Evolutionary conservation across 1,140 invertebrate genomes (phyloP), one percentile per base, ranked within the genome.

Genomic region (Magallana gigas): DNA sequence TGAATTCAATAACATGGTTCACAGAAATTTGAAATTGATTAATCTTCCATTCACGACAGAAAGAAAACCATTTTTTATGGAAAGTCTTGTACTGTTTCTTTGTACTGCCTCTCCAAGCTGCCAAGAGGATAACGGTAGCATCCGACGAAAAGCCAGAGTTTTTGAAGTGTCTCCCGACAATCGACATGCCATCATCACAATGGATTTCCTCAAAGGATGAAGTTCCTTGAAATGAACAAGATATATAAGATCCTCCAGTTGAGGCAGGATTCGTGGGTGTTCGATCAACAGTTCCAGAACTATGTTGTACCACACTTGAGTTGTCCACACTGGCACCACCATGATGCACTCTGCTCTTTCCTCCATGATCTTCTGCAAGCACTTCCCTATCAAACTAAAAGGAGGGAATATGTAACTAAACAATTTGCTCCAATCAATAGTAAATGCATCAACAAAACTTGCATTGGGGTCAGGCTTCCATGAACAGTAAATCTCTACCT

Each of bases 381-480:
- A 58, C 29, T 59, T 57, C 16, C 76, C 83, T 23, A 88, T 84
- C 58, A 90, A 48, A 48, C 83, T 89, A 60, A 90, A 91, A 57
- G 87, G 90, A 56, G 87, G 89, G 84, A 89, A 89, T 14, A 86
- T 16, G 71, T 89, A 90, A 76, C 36, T 36, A 36, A 36, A 23
- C 0, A 36, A 36, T 36, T 36, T 36, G 4, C 36, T 36, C 36
- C 36, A 36, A 36, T 36, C 36, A 36, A 36, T 36, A 36, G 36
- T 36, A 36, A 90, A 90, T 16, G 91, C 89, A 91, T 91, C 85
- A 56, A 91, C 60, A 64, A 80, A 81, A 1, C 18, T 56, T 18
- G 91, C 90, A 9, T 64, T 62, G 11, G 88, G 90, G 48, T 91
- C 90, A 57, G 91, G 88, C 76, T 83, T 71, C 87, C 86, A 92